Percentiles rank a stretch among this genome's conserved stretches.
phyloP scores from a whole-genome alignment of 2,113 vertebrate species.

The Excalfactoria chinensis region DNA sequence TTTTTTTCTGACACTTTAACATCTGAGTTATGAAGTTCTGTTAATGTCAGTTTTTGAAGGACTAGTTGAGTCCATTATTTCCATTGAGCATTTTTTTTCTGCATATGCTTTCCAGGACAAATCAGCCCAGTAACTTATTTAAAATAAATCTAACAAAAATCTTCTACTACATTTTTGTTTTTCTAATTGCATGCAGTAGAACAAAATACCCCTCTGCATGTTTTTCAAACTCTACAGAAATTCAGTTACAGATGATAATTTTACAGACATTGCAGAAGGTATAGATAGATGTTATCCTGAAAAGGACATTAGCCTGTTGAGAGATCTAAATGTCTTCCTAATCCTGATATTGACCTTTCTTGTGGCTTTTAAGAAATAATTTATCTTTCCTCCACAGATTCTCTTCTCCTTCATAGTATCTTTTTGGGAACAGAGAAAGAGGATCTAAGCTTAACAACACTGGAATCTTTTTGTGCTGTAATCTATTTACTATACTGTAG shows the following conservation, averaged over 20 bases:
- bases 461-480: not conserved
- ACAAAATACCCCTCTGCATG: not conserved
- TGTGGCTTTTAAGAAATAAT: conserved; percentile 11
- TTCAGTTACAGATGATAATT: not conserved
- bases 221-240: not conserved
- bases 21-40: not conserved
- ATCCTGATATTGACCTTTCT: conserved; percentile 4
- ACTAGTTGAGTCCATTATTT: not conserved
- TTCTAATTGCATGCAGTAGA: not conserved
- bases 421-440: not conserved
- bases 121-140: not conserved
- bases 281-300: not conserved
- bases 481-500: not conserved
- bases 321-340: conserved; percentile 11
- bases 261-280: not conserved
- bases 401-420: not conserved
- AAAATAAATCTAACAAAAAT: not conserved
- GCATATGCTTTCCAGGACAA: not conserved
- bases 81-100: not conserved
- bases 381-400: not conserved
- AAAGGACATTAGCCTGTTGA: not conserved
- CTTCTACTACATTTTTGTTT: not conserved
- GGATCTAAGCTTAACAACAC: not conserved
- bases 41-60: conserved; percentile 30
- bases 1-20: conserved; percentile 53